Percentiles rank a stretch among this genome's conserved stretches.
These are phyloP conservation scores for Meriones unguiculatus DNA, from an alignment of 2,113 vertebrate species.

Conservation along the genomic window DNA sequence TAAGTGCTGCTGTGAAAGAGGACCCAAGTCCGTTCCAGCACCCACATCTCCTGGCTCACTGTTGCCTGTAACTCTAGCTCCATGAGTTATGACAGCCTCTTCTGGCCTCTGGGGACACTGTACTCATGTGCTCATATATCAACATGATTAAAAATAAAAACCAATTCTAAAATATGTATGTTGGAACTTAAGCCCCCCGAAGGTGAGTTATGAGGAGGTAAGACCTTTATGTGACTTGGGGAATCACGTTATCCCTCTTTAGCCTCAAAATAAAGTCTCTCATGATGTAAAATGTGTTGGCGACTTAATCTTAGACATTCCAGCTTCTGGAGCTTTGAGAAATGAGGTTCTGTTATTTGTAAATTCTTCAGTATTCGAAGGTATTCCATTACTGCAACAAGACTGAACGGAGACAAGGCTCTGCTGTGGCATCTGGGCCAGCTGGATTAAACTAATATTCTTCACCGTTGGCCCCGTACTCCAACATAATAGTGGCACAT, in stretches of 20 bases:
- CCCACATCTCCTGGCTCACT: not conserved
- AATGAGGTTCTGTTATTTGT: not conserved
- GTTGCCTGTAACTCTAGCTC: not conserved
- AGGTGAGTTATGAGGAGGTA: not conserved
- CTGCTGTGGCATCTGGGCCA: not conserved
- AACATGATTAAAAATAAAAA: not conserved
- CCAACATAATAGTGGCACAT: constrained; percentile 15
- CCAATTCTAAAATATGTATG: not conserved
- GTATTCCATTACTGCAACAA: not conserved
- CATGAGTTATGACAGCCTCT: too few species aligned
- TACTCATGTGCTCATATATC: not conserved
- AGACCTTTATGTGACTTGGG: not conserved
- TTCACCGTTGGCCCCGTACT: not conserved
- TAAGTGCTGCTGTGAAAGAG: not conserved
- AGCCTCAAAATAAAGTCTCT: not conserved
- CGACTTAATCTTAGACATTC: not conserved
- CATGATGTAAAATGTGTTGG: not conserved
- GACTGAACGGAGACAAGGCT: not conserved
- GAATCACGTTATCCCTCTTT: not conserved
- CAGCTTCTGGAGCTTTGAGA: not conserved
- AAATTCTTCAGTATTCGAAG: not conserved
- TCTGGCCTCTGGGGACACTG: not conserved
- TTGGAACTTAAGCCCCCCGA: not conserved
- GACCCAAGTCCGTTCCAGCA: not conserved
- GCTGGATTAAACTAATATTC: constrained; percentile 26